A percentile compares a stretch with the other conserved stretches of the same genome.
Conservation (phyloP, 2,797 vertebrate species). For the Loriculus beryllinus region DNA sequence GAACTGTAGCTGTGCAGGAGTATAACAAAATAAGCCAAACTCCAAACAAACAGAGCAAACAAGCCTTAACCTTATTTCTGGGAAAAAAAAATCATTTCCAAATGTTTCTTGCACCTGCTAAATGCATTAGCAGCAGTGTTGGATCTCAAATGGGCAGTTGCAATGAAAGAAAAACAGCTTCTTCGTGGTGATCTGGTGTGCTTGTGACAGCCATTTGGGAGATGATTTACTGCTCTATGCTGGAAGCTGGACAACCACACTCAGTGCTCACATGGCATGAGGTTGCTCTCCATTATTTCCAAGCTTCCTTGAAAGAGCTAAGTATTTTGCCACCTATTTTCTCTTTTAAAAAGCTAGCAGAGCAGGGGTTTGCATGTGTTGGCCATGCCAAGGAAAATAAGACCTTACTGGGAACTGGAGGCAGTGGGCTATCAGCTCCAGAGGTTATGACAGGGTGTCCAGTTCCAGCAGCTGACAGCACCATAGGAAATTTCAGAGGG, state of each 20-base stretch:
- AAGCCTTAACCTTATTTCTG: background rate
- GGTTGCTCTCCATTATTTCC: background rate
- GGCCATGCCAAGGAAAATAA: conserved; percentile 4
- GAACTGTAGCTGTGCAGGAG: background rate
- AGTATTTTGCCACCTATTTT: conserved; percentile 15
- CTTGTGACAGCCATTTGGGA: conserved; percentile 9
- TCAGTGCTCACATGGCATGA: background rate
- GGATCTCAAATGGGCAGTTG: background rate
- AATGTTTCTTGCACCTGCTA: background rate
- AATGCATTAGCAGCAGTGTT: background rate
- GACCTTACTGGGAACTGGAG: background rate
- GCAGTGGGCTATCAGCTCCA: background rate
- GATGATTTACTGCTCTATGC: conserved; percentile 25
- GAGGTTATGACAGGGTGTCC: background rate
- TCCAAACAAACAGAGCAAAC: background rate
- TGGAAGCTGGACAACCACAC: background rate
- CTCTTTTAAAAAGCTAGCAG: background rate
- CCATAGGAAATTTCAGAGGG: background rate
- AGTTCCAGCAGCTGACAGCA: conserved; percentile 16
- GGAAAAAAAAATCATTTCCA: background rate
- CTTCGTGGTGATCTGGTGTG: conserved; percentile 5
- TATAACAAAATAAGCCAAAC: background rate
- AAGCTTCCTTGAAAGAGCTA: conserved; percentile 37
- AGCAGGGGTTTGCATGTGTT: background rate
- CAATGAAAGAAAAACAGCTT: background rate